Conservation (phyloP, 2,797 vertebrate genomes). For the Ciconia nigra region DNA sequence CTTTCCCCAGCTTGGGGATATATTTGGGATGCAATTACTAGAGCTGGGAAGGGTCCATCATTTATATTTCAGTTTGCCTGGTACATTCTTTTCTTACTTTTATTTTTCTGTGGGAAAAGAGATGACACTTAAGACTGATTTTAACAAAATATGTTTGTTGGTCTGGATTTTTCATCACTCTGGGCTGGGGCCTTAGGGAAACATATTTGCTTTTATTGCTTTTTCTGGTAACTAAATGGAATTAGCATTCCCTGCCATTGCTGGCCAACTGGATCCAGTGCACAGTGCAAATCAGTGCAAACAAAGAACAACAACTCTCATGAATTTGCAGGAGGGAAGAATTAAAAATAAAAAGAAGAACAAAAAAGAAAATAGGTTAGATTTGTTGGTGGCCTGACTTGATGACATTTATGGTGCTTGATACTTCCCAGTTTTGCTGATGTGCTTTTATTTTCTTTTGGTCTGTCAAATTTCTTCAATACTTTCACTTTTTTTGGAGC, state of each 20-base stretch:
- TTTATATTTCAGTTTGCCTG: not conserved
- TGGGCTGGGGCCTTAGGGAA: not conserved
- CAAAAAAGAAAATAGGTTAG: not conserved
- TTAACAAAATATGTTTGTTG: not conserved
- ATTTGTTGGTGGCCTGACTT: not conserved
- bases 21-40: not conserved
- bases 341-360: not conserved
- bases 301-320: not conserved
- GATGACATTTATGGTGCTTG: not conserved
- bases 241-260: not conserved
- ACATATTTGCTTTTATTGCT: slow-evolving; percentile 1
- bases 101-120: not conserved
- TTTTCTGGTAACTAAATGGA: not conserved
- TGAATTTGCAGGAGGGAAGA: not conserved
- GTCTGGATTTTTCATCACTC: slow-evolving; percentile 12
- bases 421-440: not conserved
- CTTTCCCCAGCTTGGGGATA: not conserved
- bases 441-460: not conserved
- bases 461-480: not conserved
- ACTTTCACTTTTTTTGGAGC: not conserved
- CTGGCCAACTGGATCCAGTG: not conserved
- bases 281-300: not conserved
- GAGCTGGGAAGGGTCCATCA: not conserved
- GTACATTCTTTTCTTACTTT: not conserved
- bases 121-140: not conserved